These are phyloP conservation scores for Ericerus pela DNA, from an alignment of 1,140 invertebrate genomes.

Conservation along the genomic window DNA sequence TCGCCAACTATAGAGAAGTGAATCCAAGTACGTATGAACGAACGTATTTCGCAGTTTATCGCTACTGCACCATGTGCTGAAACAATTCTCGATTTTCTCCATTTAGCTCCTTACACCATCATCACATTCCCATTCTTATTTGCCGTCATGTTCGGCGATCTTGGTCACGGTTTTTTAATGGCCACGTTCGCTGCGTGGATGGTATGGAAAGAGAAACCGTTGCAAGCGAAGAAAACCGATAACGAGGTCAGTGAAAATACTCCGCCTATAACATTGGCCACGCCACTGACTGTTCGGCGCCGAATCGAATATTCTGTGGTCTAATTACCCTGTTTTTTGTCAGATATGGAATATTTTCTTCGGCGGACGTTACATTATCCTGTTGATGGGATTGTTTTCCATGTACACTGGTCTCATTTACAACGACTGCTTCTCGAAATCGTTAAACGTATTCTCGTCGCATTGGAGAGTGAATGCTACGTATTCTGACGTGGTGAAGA, in stretches of 20 bases:
- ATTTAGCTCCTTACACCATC: constrained; percentile 31
- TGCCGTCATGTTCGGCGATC: constrained; percentile 51
- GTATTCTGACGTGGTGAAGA: constrained; percentile 34
- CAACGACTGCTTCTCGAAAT: constrained; percentile 97
- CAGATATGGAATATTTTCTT: constrained; percentile 97
- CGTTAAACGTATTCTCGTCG: constrained; percentile 90
- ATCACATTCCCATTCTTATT: constrained; percentile 54
- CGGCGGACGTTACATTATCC: constrained; percentile 91
- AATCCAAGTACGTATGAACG: constrained; percentile 53
- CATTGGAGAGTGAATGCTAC: constrained; percentile 57
- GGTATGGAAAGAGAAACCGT: constrained; percentile 41
- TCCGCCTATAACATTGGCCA: background rate
- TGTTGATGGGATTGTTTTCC: constrained; percentile 95
- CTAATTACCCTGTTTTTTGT: no score
- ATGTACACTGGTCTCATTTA: constrained; percentile 98
- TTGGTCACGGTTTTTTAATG: constrained; percentile 46
- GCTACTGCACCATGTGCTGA: background rate
- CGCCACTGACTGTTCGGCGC: background rate
- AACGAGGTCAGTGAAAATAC: constrained; percentile 34
- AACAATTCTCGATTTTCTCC: background rate
- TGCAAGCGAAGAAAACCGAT: constrained; percentile 30
- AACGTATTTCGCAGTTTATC: background rate
- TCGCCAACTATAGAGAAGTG: constrained; percentile 89
- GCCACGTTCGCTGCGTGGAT: constrained; percentile 39
- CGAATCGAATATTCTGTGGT: background rate